Conservation (phyloP, 2,888 invertebrate genomes). For the Troides helena region DNA sequence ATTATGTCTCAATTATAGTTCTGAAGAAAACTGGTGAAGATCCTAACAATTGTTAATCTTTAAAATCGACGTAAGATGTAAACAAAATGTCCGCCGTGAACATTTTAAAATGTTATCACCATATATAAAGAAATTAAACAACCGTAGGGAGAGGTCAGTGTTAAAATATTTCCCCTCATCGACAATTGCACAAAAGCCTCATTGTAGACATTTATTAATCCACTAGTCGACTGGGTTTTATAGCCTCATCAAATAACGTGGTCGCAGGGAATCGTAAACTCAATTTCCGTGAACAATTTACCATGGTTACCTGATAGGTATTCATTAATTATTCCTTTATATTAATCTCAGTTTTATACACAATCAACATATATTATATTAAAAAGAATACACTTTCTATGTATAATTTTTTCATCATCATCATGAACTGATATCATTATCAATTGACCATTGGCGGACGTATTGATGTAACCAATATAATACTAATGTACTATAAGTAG, state of each 20-base stretch:
- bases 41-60: too few relatives aligned
- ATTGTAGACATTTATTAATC: slow-evolving; percentile 36
- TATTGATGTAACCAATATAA: too few relatives aligned
- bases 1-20: too few relatives aligned
- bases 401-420: too few relatives aligned
- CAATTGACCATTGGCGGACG: too few relatives aligned
- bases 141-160: background rate
- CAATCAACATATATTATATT: background rate
- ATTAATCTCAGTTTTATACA: background rate
- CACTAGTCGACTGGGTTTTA: slow-evolving; percentile 30
- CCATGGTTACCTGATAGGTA: slow-evolving; percentile 14
- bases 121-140: background rate
- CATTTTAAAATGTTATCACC: background rate
- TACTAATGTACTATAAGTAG: too few relatives aligned
- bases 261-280: slow-evolving; percentile 32
- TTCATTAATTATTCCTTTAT: slow-evolving; percentile 9
- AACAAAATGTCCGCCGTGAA: background rate
- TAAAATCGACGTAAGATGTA: background rate
- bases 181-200: slow-evolving; percentile 35
- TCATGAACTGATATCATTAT: too few relatives aligned
- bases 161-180: background rate
- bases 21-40: too few relatives aligned
- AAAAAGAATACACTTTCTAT: too few relatives aligned
- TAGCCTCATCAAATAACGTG: slow-evolving; percentile 28
- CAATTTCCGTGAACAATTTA: slow-evolving; percentile 31